Base-by-base conservation (phyloP, 53 echinoderm and acorn worm species). In the Echinometra lucunter region DNA sequence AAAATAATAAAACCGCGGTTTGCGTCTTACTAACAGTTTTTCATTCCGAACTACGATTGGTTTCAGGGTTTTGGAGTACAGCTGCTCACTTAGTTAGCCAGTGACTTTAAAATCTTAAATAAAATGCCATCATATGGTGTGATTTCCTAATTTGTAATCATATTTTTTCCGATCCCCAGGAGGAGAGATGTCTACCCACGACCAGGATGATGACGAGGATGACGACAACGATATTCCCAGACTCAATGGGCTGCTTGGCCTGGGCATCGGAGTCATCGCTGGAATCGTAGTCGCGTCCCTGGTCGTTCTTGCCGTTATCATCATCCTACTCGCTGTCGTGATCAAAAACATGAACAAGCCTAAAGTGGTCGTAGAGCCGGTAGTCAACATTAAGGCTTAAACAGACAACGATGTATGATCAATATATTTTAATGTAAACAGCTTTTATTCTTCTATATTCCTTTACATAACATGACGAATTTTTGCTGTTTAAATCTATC, bases 351-450 rank as follows among this genome's bases (percentile, higher is more conserved):
- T 91, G 63, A 91, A 91, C 66, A 58, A 42, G 35, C 91, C 60
- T 17, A 91, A 63, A 66, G 66, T 42, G 25, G 66, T 63, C 10
- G 40, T 91, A 23, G 66, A 66, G 17, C 91, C 91, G 0, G 66
- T 66, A 11, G 66, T 91, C 37, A n/a, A n/a, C n/a, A n/a, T n/a
- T n/a, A 91, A 91, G 42, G 91, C 91, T 0, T 91, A 58, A 91
- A 66, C 32, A 9, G 44, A 9, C 23, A 11, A 53, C 53, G 8
- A 11, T 53, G n/a, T n/a, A n/a, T n/a, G n/a, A n/a, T 53, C 13
- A 2, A 53, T 53, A 11, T 53, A 11, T 1, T 53, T 53, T 53
- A 11, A 53, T 13, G 8, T 53, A 11, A 0, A 1, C 8, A 53
- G 13, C 53, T 1, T 53, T 13, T 53, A 53, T 53, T 53, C 53